Percentiles rank a stretch among this genome's conserved stretches.
Conservation (phyloP, 2,113 vertebrate genomes). For the Ardeotis arabs region DNA sequence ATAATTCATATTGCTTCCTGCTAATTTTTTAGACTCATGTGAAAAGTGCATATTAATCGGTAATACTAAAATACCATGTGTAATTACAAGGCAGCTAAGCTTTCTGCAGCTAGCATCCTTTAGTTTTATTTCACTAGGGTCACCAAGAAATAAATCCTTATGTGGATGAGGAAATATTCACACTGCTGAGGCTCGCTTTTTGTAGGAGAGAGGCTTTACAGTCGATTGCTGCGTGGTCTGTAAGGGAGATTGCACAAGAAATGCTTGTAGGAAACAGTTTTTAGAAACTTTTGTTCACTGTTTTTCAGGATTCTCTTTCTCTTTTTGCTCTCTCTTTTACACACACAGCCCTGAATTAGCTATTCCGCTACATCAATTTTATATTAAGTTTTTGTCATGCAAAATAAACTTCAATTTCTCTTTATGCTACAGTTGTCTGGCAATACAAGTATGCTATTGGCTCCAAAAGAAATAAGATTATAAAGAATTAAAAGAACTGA, state of each 20-base stretch:
- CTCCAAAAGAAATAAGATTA: conserved; percentile 6
- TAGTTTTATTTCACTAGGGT: conserved; percentile 1
- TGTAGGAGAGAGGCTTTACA: neutral
- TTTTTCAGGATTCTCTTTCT: neutral
- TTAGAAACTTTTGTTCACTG: neutral
- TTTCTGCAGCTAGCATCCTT: neutral
- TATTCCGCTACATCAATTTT: neutral
- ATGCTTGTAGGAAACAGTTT: neutral
- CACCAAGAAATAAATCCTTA: conserved; percentile 30
- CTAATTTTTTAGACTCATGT: neutral
- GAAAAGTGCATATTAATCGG: neutral
- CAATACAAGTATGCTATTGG: neutral
- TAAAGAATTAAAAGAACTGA: neutral
- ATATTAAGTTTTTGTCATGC: conserved; percentile 18
- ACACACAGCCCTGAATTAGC: neutral
- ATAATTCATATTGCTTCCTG: neutral
- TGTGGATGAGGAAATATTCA: neutral
- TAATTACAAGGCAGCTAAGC: neutral
- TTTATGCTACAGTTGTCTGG: neutral
- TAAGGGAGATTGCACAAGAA: neutral
- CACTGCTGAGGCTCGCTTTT: neutral
- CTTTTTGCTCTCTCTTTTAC: neutral
- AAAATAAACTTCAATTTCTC: conserved; percentile 50
- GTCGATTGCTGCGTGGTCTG: neutral
- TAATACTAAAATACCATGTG: neutral